These are phyloP conservation scores for Menidia menidia DNA, from an alignment of 2,797 vertebrate species.

Conservation along the genomic window DNA sequence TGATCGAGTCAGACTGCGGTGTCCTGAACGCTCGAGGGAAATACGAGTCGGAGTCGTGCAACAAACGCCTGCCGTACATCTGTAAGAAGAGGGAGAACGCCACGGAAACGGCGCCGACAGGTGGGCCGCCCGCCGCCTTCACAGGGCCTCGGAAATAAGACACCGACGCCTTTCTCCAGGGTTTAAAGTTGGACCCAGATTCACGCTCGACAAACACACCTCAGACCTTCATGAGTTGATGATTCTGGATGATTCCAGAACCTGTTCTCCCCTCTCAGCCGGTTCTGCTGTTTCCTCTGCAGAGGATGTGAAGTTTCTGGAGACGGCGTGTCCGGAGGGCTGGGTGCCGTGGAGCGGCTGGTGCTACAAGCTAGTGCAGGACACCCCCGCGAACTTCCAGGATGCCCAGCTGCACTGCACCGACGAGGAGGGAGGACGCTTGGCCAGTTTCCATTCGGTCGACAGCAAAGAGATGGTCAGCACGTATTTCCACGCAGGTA, in stretches of 20 bases:
- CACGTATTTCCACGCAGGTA: slow-evolving; percentile 85
- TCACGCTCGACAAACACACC: too few species aligned
- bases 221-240: too few species aligned
- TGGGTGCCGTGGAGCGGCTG: slow-evolving; percentile 89
- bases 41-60: slow-evolving; percentile 85
- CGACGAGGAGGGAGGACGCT: slow-evolving; percentile 57
- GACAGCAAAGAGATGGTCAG: slow-evolving; percentile 89
- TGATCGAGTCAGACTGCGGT: slow-evolving; percentile 86
- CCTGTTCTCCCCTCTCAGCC: not conserved
- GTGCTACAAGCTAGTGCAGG: slow-evolving; percentile 87
- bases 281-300: slow-evolving; percentile 18
- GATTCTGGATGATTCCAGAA: too few species aligned
- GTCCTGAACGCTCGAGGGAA: slow-evolving; percentile 79
- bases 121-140: slow-evolving; percentile 62
- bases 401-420: slow-evolving; percentile 78
- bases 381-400: slow-evolving; percentile 62
- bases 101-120: slow-evolving; percentile 62
- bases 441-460: slow-evolving; percentile 91
- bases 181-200: not conserved
- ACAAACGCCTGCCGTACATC: slow-evolving; percentile 86
- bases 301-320: slow-evolving; percentile 84
- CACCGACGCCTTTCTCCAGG: not conserved
- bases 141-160: too few species aligned
- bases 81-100: slow-evolving; percentile 87
- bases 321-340: slow-evolving; percentile 81